Conservation (phyloP, 1,140 invertebrate species). For the Apis cerana region DNA sequence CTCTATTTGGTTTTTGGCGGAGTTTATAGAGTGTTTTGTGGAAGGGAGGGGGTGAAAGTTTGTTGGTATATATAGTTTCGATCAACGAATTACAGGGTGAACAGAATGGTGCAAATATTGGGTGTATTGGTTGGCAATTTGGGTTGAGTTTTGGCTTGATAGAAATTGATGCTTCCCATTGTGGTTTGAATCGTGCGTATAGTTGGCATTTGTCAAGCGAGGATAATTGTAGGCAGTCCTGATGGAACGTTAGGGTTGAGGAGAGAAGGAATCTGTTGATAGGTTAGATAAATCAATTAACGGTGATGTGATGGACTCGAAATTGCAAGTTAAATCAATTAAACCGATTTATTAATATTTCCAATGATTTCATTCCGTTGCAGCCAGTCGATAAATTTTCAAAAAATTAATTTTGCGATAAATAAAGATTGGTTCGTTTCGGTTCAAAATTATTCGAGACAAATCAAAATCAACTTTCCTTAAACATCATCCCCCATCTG, state of each 20-base stretch:
- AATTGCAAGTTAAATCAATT: constrained; percentile 4
- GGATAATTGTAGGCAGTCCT: not conserved
- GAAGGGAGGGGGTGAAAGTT: too few relatives aligned
- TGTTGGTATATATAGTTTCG: not conserved
- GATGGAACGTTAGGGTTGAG: not conserved
- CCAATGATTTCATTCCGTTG: not conserved
- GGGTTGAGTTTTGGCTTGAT: too few relatives aligned
- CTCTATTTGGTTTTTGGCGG: too few relatives aligned
- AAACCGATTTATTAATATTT: not conserved
- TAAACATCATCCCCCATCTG: too few relatives aligned
- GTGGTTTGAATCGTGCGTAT: not conserved
- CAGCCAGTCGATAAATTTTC: too few relatives aligned
- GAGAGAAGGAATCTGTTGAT: constrained; percentile 8
- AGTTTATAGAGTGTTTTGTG: not conserved
- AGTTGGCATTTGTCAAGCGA: not conserved
- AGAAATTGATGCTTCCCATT: constrained; percentile 3
- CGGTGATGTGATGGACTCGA: not conserved
- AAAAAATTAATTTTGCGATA: too few relatives aligned
- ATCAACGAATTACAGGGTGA: too few relatives aligned
- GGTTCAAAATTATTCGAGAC: too few relatives aligned
- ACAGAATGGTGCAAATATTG: not conserved
- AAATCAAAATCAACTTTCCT: too few relatives aligned
- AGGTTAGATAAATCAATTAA: constrained; percentile 25
- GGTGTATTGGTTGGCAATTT: not conserved
- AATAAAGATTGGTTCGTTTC: too few relatives aligned